Base-by-base conservation (phyloP, 2,797 vertebrate species). In the Podarcis siculus region DNA sequence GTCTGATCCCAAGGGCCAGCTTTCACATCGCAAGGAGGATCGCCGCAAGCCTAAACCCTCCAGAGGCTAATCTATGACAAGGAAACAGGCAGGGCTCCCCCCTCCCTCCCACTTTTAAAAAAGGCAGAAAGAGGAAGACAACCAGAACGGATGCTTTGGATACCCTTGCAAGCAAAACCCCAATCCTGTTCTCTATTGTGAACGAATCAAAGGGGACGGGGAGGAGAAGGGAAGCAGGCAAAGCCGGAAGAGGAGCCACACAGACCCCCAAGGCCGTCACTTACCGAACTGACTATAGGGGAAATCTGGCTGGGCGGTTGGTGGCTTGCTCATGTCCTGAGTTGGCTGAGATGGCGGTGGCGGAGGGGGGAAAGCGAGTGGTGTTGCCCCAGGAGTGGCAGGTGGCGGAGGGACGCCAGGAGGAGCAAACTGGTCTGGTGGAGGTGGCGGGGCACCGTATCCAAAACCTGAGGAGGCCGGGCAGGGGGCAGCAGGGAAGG, bases 241-340 rank as follows among this genome's bases (percentile, higher is more conserved):
- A 23, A 37, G 25, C 35, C 42, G 32, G 45, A 15, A 30, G 32
- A 30, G 10, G 9, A 25, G 61, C 2, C 27, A 5, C 39, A 37
- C 30, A 2, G 78, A 39, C 49, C 30, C 30, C n/a, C 13, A 12
- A 30, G 0, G 71, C 67, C 61, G 87, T 12, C 94, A 98, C 98
- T 98, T 98, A 99, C 99, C 99, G 97, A 99, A 99, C 96, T 99
- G 99, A 96, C 98, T 98, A 88, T 99, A 99, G 90, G 99, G 96
- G 96, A 99, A 99, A 94, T 99, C 99, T 39, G 98, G 98, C 95
- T 99, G 99, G 94, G 98, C 98, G 76, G 98, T 97, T 3, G 98
- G 98, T 95, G 98, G 98, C 97, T 99, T 99, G 98, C 98, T 98
- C 97, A 99, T 97, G 96, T 99, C 99, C 94, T 99, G 99, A 98